Evolutionary conservation across 1,140 invertebrate genomes (phyloP).

Genomic region (Littorina saxatilis): DNA sequence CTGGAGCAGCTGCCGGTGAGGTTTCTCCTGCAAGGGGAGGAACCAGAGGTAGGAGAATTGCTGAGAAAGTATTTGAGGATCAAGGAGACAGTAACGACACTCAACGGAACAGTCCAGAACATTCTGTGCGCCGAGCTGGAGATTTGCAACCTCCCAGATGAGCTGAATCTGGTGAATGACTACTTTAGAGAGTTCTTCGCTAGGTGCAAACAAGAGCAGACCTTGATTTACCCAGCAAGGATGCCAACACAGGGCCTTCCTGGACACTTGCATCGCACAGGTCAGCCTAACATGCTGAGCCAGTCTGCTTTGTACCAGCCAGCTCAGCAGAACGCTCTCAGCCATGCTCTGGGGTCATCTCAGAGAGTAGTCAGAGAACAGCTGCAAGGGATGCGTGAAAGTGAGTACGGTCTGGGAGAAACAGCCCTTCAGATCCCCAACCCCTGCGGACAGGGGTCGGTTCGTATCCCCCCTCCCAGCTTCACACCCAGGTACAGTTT

Average conservation of each 20-base stretch:
- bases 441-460: not conserved
- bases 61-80: conserved; percentile 63
- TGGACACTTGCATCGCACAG: too few relatives aligned
- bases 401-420: conserved; percentile 7
- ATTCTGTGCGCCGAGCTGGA: conserved; percentile 56
- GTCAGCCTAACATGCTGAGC: not conserved
- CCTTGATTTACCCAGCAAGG: not conserved
- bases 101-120: conserved; percentile 32
- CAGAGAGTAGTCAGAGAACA: not conserved
- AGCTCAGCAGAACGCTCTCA: not conserved
- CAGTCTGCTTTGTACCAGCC: not conserved
- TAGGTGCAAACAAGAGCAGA: conserved; percentile 26
- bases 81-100: conserved; percentile 54
- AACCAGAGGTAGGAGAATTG: conserved; percentile 52
- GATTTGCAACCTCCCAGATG: conserved; percentile 43
- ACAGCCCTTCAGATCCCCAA: not conserved
- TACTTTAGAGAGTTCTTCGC: conserved; percentile 49
- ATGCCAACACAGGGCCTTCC: not conserved
- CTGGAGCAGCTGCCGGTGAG: conserved; percentile 55
- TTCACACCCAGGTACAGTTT: not conserved
- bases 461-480: not conserved
- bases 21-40: conserved; percentile 63
- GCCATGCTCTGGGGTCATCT: not conserved
- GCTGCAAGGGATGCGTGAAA: not conserved
- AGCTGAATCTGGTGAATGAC: conserved; percentile 54